Base-by-base conservation (phyloP, 2,888 invertebrate genomes). In the Yponomeuta sedellus region DNA sequence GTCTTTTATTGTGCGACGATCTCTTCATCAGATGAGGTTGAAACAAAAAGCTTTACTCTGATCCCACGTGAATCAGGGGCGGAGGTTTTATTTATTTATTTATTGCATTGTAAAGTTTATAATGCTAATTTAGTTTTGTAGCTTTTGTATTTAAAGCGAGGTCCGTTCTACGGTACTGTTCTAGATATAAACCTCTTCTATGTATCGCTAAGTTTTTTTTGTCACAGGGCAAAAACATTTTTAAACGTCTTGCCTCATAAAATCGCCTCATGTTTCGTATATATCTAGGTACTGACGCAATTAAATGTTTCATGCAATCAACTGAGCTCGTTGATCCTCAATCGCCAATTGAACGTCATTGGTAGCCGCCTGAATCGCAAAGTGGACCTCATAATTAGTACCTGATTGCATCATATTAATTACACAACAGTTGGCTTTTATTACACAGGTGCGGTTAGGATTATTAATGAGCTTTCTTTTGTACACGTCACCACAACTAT, bases 111-210 rank as follows among this genome's bases (percentile, higher is more conserved):
- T 89, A 89, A 86, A 88, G 80, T 75, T 77, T 83, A 79, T 80
- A 84, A 88, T 81, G 81, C 85, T 89, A 87, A 88, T 89, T 34
- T 86, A 87, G 83, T 79, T 88, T 85, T 86, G 87, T 83, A 79
- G 77, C 69, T 71, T 74, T 85, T 83, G 82, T 81, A 83, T 82
- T 80, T 2, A 22, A 52, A 52, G 22, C 10, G 2, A 22, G 44
- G 44, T 52, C 2, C 16, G 8, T 52, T 12, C 16, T 52, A 3
- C 44, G 44, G 44, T 52, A 52, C 44, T 52, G 44, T 52, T 52
- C 44, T 16, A 52, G 44, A 52, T 16, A 52, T 16, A 52, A 16
- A 52, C 44, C 44, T 52, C 16, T 0, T 52, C 3, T 3, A 12
- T 52, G 16, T 12, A 12, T 52, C 3, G 34, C 4, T 0, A 34